phyloP scores from a whole-genome alignment of 2,888 invertebrate species.

The Noctua janthina region DNA sequence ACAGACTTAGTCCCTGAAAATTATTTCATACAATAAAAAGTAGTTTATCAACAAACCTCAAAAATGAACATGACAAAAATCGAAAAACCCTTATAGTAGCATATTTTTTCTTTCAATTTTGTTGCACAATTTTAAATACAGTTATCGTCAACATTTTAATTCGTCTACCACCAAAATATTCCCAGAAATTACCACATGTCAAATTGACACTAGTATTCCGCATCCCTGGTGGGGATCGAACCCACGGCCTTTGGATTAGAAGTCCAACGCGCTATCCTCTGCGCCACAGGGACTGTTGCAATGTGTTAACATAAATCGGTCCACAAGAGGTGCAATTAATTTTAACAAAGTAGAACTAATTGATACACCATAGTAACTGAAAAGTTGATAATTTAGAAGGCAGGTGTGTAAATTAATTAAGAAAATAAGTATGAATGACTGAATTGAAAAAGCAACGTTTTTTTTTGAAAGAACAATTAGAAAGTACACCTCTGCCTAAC shows the following conservation, averaged over 20 bases:
- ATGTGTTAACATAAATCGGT: background rate
- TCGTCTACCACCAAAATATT: constrained; percentile 22
- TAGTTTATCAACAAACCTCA: background rate
- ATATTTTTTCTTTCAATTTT: background rate
- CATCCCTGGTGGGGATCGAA: constrained; percentile 95
- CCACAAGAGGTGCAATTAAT: constrained; percentile 21
- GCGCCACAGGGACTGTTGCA: constrained; percentile 92
- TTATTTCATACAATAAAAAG: background rate
- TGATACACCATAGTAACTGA: background rate
- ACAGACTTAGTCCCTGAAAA: too few species aligned
- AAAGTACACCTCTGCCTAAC: too few species aligned
- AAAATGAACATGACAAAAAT: background rate
- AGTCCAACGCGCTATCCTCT: constrained; percentile 96
- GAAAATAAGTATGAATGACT: background rate
- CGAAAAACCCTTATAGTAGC: background rate
- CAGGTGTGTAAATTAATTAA: constrained; percentile 1
- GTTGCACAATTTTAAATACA: background rate
- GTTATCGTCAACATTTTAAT: background rate
- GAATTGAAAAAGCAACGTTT: background rate
- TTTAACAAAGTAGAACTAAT: constrained; percentile 4
- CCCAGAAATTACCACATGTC: constrained; percentile 26
- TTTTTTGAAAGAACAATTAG: background rate
- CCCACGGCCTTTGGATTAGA: constrained; percentile 95
- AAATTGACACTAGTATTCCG: constrained; percentile 20
- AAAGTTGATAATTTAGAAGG: background rate